Conservation (phyloP, 2,797 vertebrate species). For the Alfaro cultratus region DNA sequence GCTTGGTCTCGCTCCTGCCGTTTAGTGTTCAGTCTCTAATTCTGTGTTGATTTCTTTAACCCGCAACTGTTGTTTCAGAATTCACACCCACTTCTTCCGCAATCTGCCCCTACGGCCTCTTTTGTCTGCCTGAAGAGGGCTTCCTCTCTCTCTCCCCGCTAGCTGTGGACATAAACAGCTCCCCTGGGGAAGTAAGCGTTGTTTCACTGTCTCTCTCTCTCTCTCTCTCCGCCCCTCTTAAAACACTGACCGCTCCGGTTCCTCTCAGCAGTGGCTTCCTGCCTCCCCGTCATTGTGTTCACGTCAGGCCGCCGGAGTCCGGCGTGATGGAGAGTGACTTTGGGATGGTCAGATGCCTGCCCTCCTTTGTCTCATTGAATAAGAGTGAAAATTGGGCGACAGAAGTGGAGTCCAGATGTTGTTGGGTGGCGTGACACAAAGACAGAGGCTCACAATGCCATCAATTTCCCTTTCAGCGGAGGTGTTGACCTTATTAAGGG, state of each 20-base stretch:
- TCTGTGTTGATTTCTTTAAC: constrained; percentile 53
- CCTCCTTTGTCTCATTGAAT: constrained; percentile 74
- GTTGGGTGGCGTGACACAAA: constrained; percentile 57
- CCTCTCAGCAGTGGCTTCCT: constrained; percentile 30
- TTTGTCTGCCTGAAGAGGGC: constrained; percentile 18
- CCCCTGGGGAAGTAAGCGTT: constrained; percentile 58
- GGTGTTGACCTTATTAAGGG: constrained; percentile 64
- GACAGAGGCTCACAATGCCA: constrained; percentile 55
- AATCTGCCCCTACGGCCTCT: constrained; percentile 55
- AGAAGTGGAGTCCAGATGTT: constrained; percentile 76
- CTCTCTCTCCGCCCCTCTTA: constrained; percentile 15
- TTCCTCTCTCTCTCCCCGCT: constrained; percentile 15
- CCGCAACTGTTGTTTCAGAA: constrained; percentile 70
- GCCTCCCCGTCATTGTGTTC: constrained; percentile 66
- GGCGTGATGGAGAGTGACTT: constrained; percentile 75
- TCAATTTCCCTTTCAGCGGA: constrained; percentile 48
- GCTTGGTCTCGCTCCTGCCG: constrained; percentile 20
- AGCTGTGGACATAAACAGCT: constrained; percentile 49
- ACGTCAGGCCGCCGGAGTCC: constrained; percentile 60
- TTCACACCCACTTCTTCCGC: constrained; percentile 56
- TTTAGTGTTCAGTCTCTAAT: constrained; percentile 35
- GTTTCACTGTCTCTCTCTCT: constrained; percentile 31
- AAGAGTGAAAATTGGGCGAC: constrained; percentile 68
- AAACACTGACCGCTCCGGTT: constrained; percentile 38
- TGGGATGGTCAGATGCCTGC: constrained; percentile 59